A percentile compares a stretch with the other conserved stretches of the same genome.
Conservation (phyloP, 2,797 vertebrate species). For the Microctenopoma lineatum region DNA sequence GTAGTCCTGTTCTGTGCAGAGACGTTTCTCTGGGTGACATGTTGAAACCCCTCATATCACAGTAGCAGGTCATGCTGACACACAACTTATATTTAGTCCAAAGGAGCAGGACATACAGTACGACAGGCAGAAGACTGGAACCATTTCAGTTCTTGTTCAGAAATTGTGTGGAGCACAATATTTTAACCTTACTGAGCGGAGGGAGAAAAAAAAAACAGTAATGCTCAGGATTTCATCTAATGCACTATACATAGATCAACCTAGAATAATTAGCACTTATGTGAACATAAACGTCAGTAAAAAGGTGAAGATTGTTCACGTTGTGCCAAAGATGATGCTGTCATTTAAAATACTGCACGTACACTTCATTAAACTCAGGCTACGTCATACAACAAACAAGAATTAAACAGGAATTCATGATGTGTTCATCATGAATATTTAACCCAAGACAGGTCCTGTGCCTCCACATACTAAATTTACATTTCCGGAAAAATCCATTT, state of each 20-base stretch:
- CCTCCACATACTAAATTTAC: slow-evolving; percentile 14
- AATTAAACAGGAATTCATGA: slow-evolving; percentile 16
- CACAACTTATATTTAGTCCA: not conserved
- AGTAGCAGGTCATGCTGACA: slow-evolving; percentile 18
- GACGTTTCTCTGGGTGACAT: slow-evolving; percentile 5
- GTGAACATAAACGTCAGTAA: not conserved
- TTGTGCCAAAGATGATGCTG: not conserved
- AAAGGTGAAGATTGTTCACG: not conserved
- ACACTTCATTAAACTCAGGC: not conserved
- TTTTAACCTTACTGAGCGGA: not conserved
- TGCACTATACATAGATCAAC: not conserved
- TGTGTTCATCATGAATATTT: slow-evolving; percentile 18
- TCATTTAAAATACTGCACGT: not conserved
- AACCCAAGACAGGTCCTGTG: slow-evolving; percentile 12
- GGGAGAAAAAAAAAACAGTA: not conserved
- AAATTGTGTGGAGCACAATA: not conserved
- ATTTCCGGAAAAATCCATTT: slow-evolving; percentile 21
- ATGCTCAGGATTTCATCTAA: not conserved
- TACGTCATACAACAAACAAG: not conserved
- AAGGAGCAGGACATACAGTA: slow-evolving; percentile 1
- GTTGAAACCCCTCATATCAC: slow-evolving; percentile 2
- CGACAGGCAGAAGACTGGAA: not conserved
- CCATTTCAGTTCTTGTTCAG: not conserved
- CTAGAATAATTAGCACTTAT: too few relatives aligned
- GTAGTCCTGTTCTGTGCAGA: not conserved